phyloP scores from a whole-genome alignment of 2,797 vertebrate genomes.

The Crax fasciolata region DNA sequence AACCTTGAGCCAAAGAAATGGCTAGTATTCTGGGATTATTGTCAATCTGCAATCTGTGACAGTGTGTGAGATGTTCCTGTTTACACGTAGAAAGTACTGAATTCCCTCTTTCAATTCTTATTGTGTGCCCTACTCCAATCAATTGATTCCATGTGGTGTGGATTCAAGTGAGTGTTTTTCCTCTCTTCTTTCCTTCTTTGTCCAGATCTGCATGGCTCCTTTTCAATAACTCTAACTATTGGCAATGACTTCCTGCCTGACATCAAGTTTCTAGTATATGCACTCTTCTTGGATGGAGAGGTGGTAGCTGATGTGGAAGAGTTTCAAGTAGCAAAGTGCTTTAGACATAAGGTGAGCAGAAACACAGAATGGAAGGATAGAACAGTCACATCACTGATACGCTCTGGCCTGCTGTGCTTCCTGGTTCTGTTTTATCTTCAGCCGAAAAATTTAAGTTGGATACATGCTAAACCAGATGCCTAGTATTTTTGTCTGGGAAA shows the following conservation, averaged over 20 bases:
- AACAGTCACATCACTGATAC: background rate
- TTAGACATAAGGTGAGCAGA: conserved; percentile 75
- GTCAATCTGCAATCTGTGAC: background rate
- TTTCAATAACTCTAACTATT: conserved; percentile 66
- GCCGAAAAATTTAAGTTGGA: background rate
- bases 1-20: background rate
- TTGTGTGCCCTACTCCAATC: background rate
- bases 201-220: conserved; percentile 68
- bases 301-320: conserved; percentile 72
- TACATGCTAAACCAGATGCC: background rate
- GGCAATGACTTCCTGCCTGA: conserved; percentile 65
- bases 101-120: background rate
- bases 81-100: background rate
- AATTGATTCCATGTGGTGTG: background rate
- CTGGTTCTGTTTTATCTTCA: background rate
- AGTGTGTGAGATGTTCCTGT: background rate
- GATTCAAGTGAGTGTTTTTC: background rate
- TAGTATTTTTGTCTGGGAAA: background rate
- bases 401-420: background rate
- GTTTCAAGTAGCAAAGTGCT: conserved; percentile 75
- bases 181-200: background rate
- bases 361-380: background rate
- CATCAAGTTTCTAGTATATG: conserved; percentile 71
- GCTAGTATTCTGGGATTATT: background rate
- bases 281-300: conserved; percentile 64